Percentiles rank a stretch among this genome's conserved stretches.
Conservation (phyloP, 2,113 vertebrate genomes). For the Aldabrachelys gigantea region DNA sequence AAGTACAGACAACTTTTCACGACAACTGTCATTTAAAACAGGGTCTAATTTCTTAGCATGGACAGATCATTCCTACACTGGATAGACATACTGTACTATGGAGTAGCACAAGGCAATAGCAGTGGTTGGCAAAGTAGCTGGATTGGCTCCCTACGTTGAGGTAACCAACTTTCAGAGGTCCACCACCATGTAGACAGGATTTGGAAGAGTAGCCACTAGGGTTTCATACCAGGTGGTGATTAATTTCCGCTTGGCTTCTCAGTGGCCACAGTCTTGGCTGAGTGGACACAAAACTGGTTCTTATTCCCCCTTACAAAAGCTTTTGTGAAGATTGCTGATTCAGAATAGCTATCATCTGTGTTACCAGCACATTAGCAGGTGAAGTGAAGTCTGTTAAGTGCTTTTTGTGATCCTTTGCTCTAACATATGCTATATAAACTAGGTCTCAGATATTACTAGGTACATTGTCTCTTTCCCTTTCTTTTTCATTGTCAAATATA, state of each 20-base stretch:
- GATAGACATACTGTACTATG: not conserved
- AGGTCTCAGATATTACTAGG: not conserved
- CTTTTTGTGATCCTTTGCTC: not conserved
- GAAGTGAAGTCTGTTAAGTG: not conserved
- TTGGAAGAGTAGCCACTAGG: not conserved
- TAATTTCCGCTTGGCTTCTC: not conserved
- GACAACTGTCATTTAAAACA: not conserved
- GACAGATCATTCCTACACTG: not conserved
- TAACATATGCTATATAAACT: not conserved
- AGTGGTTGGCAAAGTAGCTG: not conserved
- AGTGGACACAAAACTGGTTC: not conserved
- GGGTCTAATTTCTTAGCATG: not conserved
- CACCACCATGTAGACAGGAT: not conserved
- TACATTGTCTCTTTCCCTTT: not conserved
- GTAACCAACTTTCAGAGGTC: not conserved
- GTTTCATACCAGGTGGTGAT: not conserved
- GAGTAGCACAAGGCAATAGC: not conserved
- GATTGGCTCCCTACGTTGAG: not conserved
- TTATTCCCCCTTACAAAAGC: not conserved
- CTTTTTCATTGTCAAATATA: not conserved
- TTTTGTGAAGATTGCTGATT: not conserved
- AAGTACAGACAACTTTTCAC: not conserved
- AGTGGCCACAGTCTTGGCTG: not conserved
- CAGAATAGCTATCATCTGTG: not conserved
- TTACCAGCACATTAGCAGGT: not conserved